Base-by-base conservation (phyloP, 2,888 invertebrate genomes). In the Protonemura montana region DNA sequence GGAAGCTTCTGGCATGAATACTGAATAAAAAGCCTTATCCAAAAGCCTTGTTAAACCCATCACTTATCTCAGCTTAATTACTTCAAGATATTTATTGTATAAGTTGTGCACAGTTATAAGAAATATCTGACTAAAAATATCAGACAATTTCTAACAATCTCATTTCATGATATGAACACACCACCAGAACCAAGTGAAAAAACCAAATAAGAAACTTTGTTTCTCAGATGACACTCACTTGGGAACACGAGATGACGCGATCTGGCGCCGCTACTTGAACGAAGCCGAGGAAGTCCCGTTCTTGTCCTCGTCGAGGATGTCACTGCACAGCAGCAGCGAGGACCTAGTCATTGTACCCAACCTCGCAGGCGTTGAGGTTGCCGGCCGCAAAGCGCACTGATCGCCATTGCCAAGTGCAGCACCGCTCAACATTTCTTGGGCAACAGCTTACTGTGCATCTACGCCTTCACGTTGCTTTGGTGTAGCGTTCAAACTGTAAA, bases 291-390 rank as follows among this genome's bases (percentile, higher is more conserved):
- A 81, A 16, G 30, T n/a, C 29, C 28, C 81, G 3, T 81, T 81
- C 81, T n/a, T 30, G n/a, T 81, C 30, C 29, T 81, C 81, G 21
- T 83, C 82, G 3, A 41, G 42, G 3, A 26, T 41, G 26, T 35
- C 35, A 0, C 21, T 41, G 95, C 89, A 95, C 81, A 87, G 85
- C 77, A 87, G 87, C 82, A 86, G 77, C 28, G 87, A 87, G 81
- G 87, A 87, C 42, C 27, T 87, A 27, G 86, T 85, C 16, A 77
- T 83, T 0, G 82, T 30, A 21, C 82, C 78, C 2, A 78, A 26
- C 27, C 5, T 78, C 26, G 26, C 78, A 10, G 27, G 3, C 26
- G 13, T 5, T 27, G 78, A 78, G 13, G 21, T 21, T 1, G 21
- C 13, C 59, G 13, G 13, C 13, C 59, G 59, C 1, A 59, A 59